Conservation (phyloP, 1,140 invertebrate species). For the Lepidurus apus region DNA sequence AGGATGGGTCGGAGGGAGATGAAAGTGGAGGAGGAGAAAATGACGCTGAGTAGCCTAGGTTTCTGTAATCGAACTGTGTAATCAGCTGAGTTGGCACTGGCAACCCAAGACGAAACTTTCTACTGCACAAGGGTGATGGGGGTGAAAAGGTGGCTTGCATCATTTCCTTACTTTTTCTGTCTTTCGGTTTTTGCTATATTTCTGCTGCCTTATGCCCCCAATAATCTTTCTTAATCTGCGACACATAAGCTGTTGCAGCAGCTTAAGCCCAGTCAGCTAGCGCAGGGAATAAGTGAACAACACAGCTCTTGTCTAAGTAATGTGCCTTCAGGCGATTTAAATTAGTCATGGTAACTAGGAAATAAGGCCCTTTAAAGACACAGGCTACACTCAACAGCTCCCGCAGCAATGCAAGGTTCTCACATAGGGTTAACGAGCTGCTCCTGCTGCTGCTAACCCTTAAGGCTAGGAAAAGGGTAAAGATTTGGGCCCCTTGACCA, state of each 20-base stretch:
- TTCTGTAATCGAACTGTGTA: conserved; percentile 22
- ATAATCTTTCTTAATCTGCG: not conserved
- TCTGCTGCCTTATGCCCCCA: not conserved
- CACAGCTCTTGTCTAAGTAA: conserved; percentile 4
- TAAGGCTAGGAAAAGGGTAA: not conserved
- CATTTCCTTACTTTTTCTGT: not conserved
- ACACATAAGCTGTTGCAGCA: not conserved
- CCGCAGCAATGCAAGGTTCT: not conserved
- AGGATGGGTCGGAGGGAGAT: not conserved
- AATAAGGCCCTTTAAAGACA: not conserved
- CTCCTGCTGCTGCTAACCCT: not conserved
- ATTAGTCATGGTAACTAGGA: conserved; percentile 22
- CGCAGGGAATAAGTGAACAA: not conserved
- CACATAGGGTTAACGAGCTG: not conserved
- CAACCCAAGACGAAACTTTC: conserved; percentile 21
- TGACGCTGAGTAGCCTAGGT: conserved; percentile 18
- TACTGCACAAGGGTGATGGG: not conserved
- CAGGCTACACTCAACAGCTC: not conserved
- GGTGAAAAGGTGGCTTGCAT: not conserved
- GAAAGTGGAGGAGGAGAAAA: not conserved
- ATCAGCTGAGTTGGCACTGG: conserved; percentile 13
- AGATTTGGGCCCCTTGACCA: too few relatives aligned
- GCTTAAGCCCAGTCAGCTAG: conserved; percentile 11
- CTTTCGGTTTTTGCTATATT: not conserved
- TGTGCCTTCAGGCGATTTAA: conserved; percentile 15